Percentiles rank a stretch among this genome's conserved stretches.
phyloP scores from a whole-genome alignment of 1,140 invertebrate species.

The Tetragonula clypearis region DNA sequence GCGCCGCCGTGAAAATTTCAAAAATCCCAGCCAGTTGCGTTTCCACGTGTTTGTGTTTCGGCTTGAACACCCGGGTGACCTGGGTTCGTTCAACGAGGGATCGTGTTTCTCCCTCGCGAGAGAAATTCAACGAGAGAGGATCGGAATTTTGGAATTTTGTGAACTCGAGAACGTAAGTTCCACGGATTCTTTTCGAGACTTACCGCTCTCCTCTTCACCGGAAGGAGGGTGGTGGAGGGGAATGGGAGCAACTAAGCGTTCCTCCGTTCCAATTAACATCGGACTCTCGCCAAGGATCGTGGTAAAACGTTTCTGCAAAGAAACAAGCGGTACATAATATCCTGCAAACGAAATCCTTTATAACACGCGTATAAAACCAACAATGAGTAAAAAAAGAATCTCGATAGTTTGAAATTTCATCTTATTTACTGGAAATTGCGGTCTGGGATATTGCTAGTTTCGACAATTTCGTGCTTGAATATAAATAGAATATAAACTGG shows the following conservation, averaged over 20 bases:
- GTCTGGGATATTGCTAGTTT: too few relatives aligned
- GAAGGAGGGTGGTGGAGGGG: too few relatives aligned
- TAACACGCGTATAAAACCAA: neutral
- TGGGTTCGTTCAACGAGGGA: neutral
- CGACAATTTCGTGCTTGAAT: too few relatives aligned
- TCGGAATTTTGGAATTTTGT: constrained; percentile 16
- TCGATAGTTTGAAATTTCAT: neutral
- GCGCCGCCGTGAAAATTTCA: neutral
- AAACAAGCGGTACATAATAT: neutral
- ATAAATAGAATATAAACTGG: too few relatives aligned
- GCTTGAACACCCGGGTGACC: too few relatives aligned
- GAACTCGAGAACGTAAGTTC: neutral
- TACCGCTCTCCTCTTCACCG: neutral
- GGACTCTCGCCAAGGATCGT: neutral
- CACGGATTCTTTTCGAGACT: neutral
- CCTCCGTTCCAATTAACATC: neutral
- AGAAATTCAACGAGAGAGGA: neutral
- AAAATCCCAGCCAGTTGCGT: neutral
- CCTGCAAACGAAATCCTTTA: neutral
- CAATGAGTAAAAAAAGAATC: neutral
- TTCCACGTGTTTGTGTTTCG: neutral
- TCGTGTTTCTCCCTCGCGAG: neutral
- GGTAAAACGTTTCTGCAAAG: neutral
- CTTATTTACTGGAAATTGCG: neutral
- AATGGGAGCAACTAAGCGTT: neutral